A percentile compares a stretch with the other conserved stretches of the same genome.
These are phyloP conservation scores for Podotricha telesiphe DNA, from an alignment of 2,888 invertebrate genomes.

Conservation along the genomic window DNA sequence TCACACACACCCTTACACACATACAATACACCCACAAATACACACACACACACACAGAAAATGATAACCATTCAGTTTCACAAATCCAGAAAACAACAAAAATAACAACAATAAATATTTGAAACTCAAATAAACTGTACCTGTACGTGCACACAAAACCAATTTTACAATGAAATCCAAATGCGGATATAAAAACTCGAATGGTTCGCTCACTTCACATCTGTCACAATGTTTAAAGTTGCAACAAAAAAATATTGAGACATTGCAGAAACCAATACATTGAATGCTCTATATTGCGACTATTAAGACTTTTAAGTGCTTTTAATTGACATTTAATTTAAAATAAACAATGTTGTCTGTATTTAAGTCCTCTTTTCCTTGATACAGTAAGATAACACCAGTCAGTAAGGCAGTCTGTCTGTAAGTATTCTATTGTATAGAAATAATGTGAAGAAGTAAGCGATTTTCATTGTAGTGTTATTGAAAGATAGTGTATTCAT, in stretches of 20 bases:
- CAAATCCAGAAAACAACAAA: neutral
- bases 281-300: neutral
- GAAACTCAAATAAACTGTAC: neutral
- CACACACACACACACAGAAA: neutral
- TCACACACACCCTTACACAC: neutral
- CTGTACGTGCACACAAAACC: neutral
- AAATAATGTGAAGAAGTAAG: no score
- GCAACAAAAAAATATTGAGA: constrained; percentile 43
- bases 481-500: no score
- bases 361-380: no score
- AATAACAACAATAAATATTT: neutral
- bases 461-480: no score
- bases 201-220: constrained; percentile 34
- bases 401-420: no score
- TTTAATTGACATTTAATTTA: neutral
- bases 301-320: neutral
- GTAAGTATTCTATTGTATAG: no score
- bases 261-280: neutral
- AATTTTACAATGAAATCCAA: constrained; percentile 20
- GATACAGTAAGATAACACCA: no score
- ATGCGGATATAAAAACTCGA: constrained; percentile 28
- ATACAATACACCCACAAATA: neutral
- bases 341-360: neutral
- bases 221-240: constrained; percentile 45
- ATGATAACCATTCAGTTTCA: neutral